Percentiles rank a stretch among this genome's conserved stretches.
Conservation (phyloP, 2,888 invertebrate species). For the Anorthoa munda region DNA sequence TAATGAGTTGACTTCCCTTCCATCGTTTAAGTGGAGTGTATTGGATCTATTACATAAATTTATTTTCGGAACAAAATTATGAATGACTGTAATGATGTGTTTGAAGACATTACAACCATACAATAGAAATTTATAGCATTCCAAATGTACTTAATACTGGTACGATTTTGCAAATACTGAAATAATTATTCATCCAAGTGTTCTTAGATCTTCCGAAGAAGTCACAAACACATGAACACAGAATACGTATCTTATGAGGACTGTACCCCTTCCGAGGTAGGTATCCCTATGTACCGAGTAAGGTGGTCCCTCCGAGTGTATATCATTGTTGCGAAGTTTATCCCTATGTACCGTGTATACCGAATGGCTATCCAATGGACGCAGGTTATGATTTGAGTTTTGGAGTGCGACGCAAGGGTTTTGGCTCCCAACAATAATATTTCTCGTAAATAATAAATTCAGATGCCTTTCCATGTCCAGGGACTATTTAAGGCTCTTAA, state of each 20-base stretch:
- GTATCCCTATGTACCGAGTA: background rate
- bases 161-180: background rate
- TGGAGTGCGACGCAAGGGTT: background rate
- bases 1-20: no score
- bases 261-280: background rate
- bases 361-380: background rate
- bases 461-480: background rate
- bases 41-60: no score
- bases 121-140: no score
- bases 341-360: background rate
- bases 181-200: background rate
- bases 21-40: no score
- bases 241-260: background rate
- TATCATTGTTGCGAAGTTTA: no score
- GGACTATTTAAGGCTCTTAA: background rate
- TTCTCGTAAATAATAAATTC: conserved; percentile 4
- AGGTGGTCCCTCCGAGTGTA: no score
- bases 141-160: background rate
- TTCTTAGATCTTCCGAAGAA: background rate
- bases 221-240: background rate
- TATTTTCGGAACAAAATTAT: no score
- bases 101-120: no score
- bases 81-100: no score
- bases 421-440: conserved; percentile 4
- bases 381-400: background rate